Base-by-base conservation (phyloP, 35 echinoderm and acorn worm species). In the Lytechinus variegatus region DNA sequence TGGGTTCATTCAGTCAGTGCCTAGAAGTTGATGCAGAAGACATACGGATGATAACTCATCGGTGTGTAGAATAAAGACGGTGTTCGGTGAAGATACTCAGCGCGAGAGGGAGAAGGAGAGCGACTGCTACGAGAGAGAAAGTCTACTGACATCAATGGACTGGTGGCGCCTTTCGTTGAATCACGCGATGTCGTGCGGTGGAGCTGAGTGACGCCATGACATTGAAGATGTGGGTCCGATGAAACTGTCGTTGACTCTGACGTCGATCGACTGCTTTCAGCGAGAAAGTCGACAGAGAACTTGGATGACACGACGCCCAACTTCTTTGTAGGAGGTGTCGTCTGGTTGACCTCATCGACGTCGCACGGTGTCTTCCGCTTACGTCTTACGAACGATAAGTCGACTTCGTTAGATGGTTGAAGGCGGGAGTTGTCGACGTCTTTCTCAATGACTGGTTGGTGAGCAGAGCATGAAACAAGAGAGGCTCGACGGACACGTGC, bases 111-210 rank as follows among this genome's bases (percentile, higher is more conserved):
- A 90, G 88, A 90, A 90, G 88, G 28, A 44, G 88, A 54, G 28
- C 88, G 88, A 44, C 88, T 90, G 88, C 88, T 90, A 52, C 88
- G 88, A 52, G 88, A 90, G 88, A 90, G 88, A 52, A 90, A 90
- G 33, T 90, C 88, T 90, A 90, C 88, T 52, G 88, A 90, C 88
- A 90, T 90, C 88, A 90, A 0, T 44, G 88, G 88, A 52, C 52
- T 90, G 88, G 88, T 90, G 88, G 88, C 29, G 88, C 29, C 88
- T 8, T 90, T 44, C 24, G 28, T 44, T 9, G 10, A 52, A 10
- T 54, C 29, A 90, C 16, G 28, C 14, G 88, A 21, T 90, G 88
- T 52, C 88, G 0, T 90, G 8, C 51, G 27, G 27, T 89, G 87
- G 28, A 89, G 52, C 28, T 89, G 28, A 8, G 51, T 89, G 28